Evolutionary conservation across 2,888 invertebrate genomes (phyloP).

Genomic region (Merodon equestris): DNA sequence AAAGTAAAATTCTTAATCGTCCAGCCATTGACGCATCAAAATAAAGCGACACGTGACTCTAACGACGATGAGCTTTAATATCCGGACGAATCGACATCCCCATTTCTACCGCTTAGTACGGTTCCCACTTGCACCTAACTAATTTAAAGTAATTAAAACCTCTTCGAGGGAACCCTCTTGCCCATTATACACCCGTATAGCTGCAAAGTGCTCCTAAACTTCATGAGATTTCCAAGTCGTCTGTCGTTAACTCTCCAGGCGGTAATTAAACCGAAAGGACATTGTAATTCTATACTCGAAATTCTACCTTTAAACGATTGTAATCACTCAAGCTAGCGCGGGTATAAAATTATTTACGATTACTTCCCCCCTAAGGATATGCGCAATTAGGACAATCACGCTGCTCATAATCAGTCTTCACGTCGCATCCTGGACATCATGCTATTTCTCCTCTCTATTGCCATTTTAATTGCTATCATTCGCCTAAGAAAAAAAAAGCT

Average conservation of each 20-base stretch:
- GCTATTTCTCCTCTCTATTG: too few relatives aligned
- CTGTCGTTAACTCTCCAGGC: slow-evolving; percentile 19
- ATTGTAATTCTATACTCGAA: slow-evolving; percentile 47
- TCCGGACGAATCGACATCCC: too few relatives aligned
- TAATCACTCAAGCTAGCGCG: slow-evolving; percentile 43
- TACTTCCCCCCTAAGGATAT: neutral
- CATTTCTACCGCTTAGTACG: too few relatives aligned
- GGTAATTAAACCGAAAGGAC: slow-evolving; percentile 55
- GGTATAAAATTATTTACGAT: slow-evolving; percentile 63
- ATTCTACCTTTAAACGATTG: slow-evolving; percentile 42
- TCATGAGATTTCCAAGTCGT: slow-evolving; percentile 7
- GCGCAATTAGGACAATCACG: slow-evolving; percentile 47
- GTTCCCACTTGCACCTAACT: too few relatives aligned
- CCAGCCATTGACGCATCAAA: too few relatives aligned
- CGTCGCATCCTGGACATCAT: slow-evolving; percentile 42
- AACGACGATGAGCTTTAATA: too few relatives aligned
- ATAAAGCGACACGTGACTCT: too few relatives aligned
- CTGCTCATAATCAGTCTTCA: slow-evolving; percentile 37
- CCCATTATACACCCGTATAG: too few relatives aligned
- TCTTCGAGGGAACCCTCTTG: too few relatives aligned
- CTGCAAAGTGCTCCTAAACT: too few relatives aligned
- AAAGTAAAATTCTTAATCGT: too few relatives aligned
- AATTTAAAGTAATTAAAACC: too few relatives aligned
- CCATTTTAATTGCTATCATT: slow-evolving; percentile 52
- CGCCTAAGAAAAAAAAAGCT: slow-evolving; percentile 34